These are phyloP conservation scores for Hylia prasina DNA, from an alignment of 2,113 vertebrate genomes.

Conservation along the genomic window DNA sequence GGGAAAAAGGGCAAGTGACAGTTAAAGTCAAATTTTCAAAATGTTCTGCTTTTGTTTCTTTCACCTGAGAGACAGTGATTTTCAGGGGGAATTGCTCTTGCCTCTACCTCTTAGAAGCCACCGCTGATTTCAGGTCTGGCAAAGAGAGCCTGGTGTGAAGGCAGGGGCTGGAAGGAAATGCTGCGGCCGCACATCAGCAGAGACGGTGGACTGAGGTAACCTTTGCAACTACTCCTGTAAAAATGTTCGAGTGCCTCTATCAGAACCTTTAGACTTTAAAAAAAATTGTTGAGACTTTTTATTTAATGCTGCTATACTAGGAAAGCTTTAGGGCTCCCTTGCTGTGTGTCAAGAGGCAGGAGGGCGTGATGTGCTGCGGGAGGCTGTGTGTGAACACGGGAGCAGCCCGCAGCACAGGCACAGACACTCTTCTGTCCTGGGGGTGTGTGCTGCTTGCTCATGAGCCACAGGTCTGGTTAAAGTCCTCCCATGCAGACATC, in stretches of 20 bases:
- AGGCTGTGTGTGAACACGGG: fast-evolving
- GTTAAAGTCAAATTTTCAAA: neutral
- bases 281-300: neutral
- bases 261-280: neutral
- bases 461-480: neutral
- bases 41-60: neutral
- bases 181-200: fast-evolving
- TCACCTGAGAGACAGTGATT: neutral
- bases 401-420: neutral
- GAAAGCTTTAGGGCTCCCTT: neutral
- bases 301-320: neutral
- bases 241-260: neutral
- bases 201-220: neutral
- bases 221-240: neutral
- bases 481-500: neutral
- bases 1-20: neutral
- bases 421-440: neutral
- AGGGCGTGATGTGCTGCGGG: neutral
- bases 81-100: neutral
- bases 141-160: neutral
- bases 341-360: neutral
- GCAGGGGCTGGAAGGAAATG: neutral
- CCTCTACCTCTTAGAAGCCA: neutral
- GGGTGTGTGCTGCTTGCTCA: fast-evolving
- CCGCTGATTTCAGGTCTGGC: neutral